Evolutionary conservation across 2,888 invertebrate species (phyloP), one percentile per base, ranked within the genome.

Genomic region (Phyllotreta cruciferae): DNA sequence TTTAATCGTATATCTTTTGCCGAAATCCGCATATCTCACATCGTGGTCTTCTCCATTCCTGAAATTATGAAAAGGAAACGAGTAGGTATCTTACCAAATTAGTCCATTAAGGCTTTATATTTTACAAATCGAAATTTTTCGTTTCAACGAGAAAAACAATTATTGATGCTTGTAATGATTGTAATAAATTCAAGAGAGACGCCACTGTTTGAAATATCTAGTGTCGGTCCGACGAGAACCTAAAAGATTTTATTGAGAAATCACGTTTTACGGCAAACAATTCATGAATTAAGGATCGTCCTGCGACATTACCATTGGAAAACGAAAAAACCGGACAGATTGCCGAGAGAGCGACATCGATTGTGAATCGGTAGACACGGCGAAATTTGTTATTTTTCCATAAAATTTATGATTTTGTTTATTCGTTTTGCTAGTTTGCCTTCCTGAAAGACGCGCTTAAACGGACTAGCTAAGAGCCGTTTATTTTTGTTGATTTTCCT

Each of bases 281-380:
- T 62, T 74, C 75, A 75, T 75, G 75, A 75, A 77, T 77, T 74
- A 76, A 70, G 73, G 71, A 76, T 74, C 61, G 62, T 62, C 4
- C 49, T 36, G 55, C 47, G 54, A 63, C 58, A 53, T 35, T 37
- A 57, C 24, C 14, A 54, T 49, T 45, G 53, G 10, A 56, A 11
- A 34, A 52, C 24, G 37, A 54, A 55, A 63, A 63, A 63, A 13
- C 37, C 34, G 14, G 49, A 60, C 42, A 54, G 35, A 49, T 58
- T 54, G 52, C 44, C 38, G n/a, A 49, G 52, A 44, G 37, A 36
- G 36, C 54, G 58, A 60, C 63, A 60, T 24, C 35, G 58, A 7
- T 42, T 42, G 58, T 39, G 39, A 13, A 34, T 52, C 37, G 8
- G 35, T 36, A 60, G 39, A 60, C 49, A 54, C 54, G 42, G 38